These are phyloP conservation scores for Enteromius anoplus DNA, from an alignment of 2,797 vertebrate genomes.

Conservation along the genomic window DNA sequence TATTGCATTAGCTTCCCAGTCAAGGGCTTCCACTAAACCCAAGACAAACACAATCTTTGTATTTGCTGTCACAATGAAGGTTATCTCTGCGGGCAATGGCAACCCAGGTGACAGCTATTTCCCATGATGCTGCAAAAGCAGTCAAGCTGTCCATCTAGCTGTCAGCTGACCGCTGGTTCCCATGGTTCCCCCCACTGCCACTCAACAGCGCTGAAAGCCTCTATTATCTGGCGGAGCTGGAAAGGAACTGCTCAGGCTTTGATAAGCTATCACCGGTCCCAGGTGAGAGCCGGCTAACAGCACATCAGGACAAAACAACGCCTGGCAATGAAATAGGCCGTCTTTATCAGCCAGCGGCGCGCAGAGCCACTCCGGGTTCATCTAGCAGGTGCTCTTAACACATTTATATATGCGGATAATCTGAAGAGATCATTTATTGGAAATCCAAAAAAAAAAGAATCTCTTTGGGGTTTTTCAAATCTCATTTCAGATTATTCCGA, in stretches of 20 bases:
- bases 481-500: slow-evolving; percentile 27
- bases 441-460: slow-evolving; percentile 25
- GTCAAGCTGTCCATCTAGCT: slow-evolving; percentile 97
- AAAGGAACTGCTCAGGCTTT: slow-evolving; percentile 96
- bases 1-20: slow-evolving; percentile 56
- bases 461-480: slow-evolving; percentile 14
- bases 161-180: slow-evolving; percentile 92
- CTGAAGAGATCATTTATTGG: slow-evolving; percentile 35
- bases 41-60: slow-evolving; percentile 79
- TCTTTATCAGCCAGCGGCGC: slow-evolving; percentile 70
- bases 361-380: slow-evolving; percentile 26
- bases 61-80: slow-evolving; percentile 93
- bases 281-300: slow-evolving; percentile 93
- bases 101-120: slow-evolving; percentile 97
- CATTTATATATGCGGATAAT: slow-evolving; percentile 38
- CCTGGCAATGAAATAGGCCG: slow-evolving; percentile 79
- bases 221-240: slow-evolving; percentile 84
- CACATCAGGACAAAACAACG: slow-evolving; percentile 89
- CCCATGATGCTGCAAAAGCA: slow-evolving; percentile 95
- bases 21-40: slow-evolving; percentile 18
- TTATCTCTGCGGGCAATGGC: slow-evolving; percentile 91
- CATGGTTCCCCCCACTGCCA: slow-evolving; percentile 85
- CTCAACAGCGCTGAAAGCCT: slow-evolving; percentile 87
- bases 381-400: slow-evolving; percentile 33
- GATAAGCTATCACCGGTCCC: slow-evolving; percentile 99